Evolutionary conservation across 2,888 invertebrate species (phyloP), one percentile per base, ranked within the genome.

Genomic region (Idaea straminata): DNA sequence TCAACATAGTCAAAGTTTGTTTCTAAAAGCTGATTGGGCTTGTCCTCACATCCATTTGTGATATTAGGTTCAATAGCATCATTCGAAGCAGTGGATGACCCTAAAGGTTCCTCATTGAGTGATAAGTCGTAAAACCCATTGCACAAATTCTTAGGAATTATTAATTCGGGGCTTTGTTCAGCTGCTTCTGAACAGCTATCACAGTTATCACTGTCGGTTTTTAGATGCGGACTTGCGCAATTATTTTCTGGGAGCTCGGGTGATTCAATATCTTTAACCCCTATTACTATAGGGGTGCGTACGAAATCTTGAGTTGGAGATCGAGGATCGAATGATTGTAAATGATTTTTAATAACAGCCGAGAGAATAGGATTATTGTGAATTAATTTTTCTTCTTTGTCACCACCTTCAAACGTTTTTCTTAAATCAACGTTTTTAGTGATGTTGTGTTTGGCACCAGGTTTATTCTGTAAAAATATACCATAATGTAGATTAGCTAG

Each of bases 1-100:
- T 94, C 94, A 47, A 93, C 80, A 85, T 88, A 95, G 74, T 95
- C 95, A 84, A 95, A 93, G 82, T 95, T 94, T 25, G 95, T 95
- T 86, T 95, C 95, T 69, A 95, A 81, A 57, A 95, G 81, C 59
- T 86, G 87, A 35, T 86, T 86, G 60, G 91, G 88, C 68, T 92
- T 92, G 60, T 71, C 34, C 66, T 80, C 74, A 69, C 79, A 77
- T 70, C 71, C 78, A 70, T 77, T 80, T 57, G 79, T 84, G 62
- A 83, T 87, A 73, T 88, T 80, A 64, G 84, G 79, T 80, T 91
- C 86, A 76, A 89, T 83, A 16, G 84, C 83, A 66, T 91, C 90
- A 81, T 86, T 84, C 6, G 89, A 89, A 68, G 86, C 88, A 66
- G 91, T 91, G 5, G 89, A 91, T 66, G 90, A 91, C 62, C 89